phyloP scores from a whole-genome alignment of 2,113 vertebrate genomes.

The human region DNA sequence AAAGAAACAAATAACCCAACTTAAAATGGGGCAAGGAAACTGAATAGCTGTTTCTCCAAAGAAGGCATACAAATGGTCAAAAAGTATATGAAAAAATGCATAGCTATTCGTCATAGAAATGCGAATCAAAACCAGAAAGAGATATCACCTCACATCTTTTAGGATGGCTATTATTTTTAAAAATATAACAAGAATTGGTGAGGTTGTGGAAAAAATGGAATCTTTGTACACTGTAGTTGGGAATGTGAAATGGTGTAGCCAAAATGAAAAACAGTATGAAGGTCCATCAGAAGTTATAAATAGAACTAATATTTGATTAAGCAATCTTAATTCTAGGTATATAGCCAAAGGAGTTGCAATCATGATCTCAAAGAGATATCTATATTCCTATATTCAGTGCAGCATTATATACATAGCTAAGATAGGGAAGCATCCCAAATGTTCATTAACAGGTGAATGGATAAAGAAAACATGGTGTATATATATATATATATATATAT shows the following conservation, averaged over 20 bases:
- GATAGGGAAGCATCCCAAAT: not conserved
- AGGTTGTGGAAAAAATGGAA: not conserved
- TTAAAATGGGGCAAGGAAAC: not conserved
- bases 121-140: not conserved
- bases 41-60: not conserved
- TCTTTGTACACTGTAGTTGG: not conserved
- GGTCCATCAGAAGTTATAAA: not conserved
- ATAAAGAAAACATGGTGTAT: not conserved
- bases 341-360: not conserved
- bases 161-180: not conserved
- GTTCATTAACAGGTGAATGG: not conserved
- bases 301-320: not conserved
- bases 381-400: not conserved
- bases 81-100: not conserved
- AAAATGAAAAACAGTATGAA: not conserved
- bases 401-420: not conserved
- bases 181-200: not conserved
- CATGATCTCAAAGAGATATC: not conserved
- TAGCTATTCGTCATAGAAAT: not conserved
- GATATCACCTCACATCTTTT: not conserved
- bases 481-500: not conserved
- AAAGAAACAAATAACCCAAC: not conserved
- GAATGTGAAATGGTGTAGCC: not conserved
- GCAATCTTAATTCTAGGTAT: not conserved
- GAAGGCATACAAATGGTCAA: not conserved